Evolutionary conservation across 2,888 invertebrate species (phyloP), one percentile per base, ranked within the genome.

Genomic region (Heliconius sara): DNA sequence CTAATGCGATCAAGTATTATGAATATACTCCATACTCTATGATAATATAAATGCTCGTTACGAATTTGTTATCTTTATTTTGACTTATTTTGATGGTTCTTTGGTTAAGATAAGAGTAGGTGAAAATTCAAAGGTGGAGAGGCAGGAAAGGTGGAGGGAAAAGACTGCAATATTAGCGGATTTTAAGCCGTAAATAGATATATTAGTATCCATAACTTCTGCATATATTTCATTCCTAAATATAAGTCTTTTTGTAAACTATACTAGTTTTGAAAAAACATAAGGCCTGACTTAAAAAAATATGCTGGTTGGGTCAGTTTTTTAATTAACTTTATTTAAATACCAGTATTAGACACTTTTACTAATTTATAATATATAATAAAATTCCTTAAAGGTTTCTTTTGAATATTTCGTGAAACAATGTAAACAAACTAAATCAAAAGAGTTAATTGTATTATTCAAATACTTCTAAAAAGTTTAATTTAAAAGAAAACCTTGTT

Each of bases 401-500:
- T 70, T 43, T 25, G 6, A 43, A 43, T 25, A 43, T 25, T 43
- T 70, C 13, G 25, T 70, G 16, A 39, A 25, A 43, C 39, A 68
- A 68, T 68, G 68, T 68, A 39, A 68, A 39, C 68, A 70, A 25
- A 25, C 43, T 43, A 25, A 70, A 68, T 43, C 43, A 73, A 60
- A 72, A 34, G 34, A 73, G 6, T 34, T 27, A 12, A 60, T 60
- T n/a, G 3, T 60, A 22, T 73, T 73, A 30, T 57, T 60, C 34
- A 73, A 73, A 73, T n/a, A 60, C 34, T n/a, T 16, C 34, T 10
- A 34, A 73, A 71, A 73, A 73, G 73, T 73, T 73, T 60, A 9
- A 73, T 60, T 60, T 60, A 57, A 34, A 2, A 68, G 19, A n/a
- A 30, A 2, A 30, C 13, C 34, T 72, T 60, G 19, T 27, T 25